Evolutionary conservation across 1,140 invertebrate species (phyloP).

Genomic region (Chrysoperla carnea): DNA sequence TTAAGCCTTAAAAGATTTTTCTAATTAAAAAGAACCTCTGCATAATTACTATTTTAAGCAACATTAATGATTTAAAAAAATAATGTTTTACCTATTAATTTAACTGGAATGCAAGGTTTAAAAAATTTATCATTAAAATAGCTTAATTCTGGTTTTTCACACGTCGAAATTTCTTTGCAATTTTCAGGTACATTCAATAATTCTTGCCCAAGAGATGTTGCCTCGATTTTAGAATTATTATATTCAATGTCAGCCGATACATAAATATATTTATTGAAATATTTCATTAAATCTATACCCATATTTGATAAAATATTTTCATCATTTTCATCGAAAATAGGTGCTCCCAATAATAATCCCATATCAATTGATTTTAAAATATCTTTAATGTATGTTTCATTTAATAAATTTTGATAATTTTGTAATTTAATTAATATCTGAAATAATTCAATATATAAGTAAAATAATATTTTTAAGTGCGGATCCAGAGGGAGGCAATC

Average conservation of each 20-base stretch:
- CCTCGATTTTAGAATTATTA: conserved; percentile 4
- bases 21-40: too few species aligned
- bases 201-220: conserved; percentile 4
- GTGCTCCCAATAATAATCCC: conserved; percentile 65
- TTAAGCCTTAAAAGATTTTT: too few species aligned
- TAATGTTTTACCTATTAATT: conserved; percentile 34
- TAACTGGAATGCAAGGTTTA: conserved; percentile 32
- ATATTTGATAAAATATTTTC: conserved; percentile 16
- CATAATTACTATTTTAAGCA: background rate
- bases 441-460: background rate
- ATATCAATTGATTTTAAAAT: conserved; percentile 57
- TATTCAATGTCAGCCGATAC: conserved; percentile 1
- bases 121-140: conserved; percentile 41
- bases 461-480: too few species aligned
- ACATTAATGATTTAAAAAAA: background rate
- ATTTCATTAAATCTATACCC: conserved; percentile 32
- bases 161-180: conserved; percentile 15
- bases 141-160: conserved; percentile 41
- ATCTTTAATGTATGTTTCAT: conserved; percentile 21
- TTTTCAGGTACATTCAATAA: conserved; percentile 11
- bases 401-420: conserved; percentile 1
- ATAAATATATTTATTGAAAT: conserved; percentile 18
- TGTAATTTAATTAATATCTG: conserved; percentile 11
- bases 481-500: too few species aligned
- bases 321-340: conserved; percentile 24